Evolutionary conservation across 1,140 invertebrate genomes (phyloP), one percentile per base, ranked within the genome.

Genomic region (Drosophila simulans): DNA sequence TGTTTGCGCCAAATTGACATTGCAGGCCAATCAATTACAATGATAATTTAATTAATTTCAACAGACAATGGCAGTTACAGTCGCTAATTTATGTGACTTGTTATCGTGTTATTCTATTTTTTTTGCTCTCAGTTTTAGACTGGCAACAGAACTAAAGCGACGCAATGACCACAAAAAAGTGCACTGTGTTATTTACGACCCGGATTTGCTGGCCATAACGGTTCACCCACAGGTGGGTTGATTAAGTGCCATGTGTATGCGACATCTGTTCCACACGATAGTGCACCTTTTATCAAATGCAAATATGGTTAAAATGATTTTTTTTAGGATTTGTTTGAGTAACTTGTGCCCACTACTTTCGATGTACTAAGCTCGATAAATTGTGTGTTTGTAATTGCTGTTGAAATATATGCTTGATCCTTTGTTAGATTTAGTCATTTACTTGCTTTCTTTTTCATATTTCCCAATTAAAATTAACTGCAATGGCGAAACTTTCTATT

Each of bases 11-110:
- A 25, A 64, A 73, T 48, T 69, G 48, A 43, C 60, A 49, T 59
- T 71, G 27, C 51, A 40, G 56, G 62, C 79, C 69, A 83, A 86
- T 86, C 83, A 83, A 88, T 86, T 86, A 77, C 69, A 80, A 70
- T 83, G 79, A 60, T 76, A 65, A 72, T 88, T 86, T 79, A 88
- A 88, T 86, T 86, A 79, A 73, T 73, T 72, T 69, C 60, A 69
- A 72, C 76, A 79, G 88, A 88, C 69, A 78, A 55, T 39, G 22
- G 46, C 31, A 45, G 42, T 49, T 39, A 56, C 54, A 12, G 22
- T 10, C 31, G 15, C 40, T 34, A 35, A 63, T 63, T 45, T 54
- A 48, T 60, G 48, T 56, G 51, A 4, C 12, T 10, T 10, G 8
- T 31, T 31, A 3, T 31, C 7, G 31, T n/a, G 10, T 11, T 10